Evolutionary conservation across 2,797 vertebrate species (phyloP), one percentile per base, ranked within the genome.

Genomic region (Brachyalestes nurse): DNA sequence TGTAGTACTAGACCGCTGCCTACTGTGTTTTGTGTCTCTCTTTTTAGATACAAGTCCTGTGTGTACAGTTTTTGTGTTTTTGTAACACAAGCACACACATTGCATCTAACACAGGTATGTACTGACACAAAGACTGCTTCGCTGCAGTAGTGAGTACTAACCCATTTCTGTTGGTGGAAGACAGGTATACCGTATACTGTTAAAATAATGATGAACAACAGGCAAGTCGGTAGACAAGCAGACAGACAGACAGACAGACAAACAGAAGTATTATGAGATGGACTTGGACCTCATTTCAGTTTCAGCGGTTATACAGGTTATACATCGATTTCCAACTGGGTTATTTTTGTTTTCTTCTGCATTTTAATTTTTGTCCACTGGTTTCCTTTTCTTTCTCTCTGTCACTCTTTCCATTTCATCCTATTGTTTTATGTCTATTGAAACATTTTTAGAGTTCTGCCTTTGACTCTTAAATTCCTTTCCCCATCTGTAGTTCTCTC

Each of bases 191-290:
- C 51, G 17, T 45, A 25, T 0, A 72, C 28, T 42, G n/a, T 72
- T n/a, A 19, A 49, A 66, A 53, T 73, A 64, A 78, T 16, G 83
- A 89, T 77, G 84, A 89, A 80, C 84, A 83, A 85, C 62, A 91
- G 90, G 89, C 91, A 92, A 91, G 91, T 88, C 79, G 45, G 81
- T 81, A 85, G 88, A 83, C 89, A 88, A 86, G 83, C 87, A 80
- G 83, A 89, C 71, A 90, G 88, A 91, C 88, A 90, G 90, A 87
- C 84, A 88, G 89, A 81, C 1, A 79, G 80, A 92, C 89, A 34
- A 87, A 91, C 90, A 89, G 81, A 87, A 90, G 88, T 90, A 82
- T 45, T 75, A 76, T 47, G 75, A 76, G 82, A 83, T 80, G 77
- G 82, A 65, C 77, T 77, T 28, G n/a, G 40, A 60, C 47, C 51